Percentiles rank a stretch among this genome's conserved stretches.
Evolutionary conservation across 2,797 vertebrate species (phyloP).

Genomic region (Macropodus opercularis): DNA sequence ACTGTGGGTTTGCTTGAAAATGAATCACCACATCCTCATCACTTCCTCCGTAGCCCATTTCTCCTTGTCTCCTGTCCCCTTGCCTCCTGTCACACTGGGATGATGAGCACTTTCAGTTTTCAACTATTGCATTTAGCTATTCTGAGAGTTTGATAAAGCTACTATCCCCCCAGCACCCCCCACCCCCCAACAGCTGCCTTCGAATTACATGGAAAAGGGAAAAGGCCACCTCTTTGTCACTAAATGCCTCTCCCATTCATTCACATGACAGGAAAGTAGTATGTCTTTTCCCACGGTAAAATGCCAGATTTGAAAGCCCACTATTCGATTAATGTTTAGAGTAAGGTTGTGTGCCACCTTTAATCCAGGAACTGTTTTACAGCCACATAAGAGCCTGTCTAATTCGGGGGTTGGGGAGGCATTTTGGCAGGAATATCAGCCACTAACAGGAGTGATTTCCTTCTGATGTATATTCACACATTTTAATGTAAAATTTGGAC

Average conservation of each 20-base stretch:
- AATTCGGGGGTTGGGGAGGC: constrained; percentile 58
- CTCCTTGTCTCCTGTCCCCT: constrained; percentile 14
- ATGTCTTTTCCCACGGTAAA: constrained; percentile 76
- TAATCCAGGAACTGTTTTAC: constrained; percentile 73
- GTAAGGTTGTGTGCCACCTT: constrained; percentile 70
- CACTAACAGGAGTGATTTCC: constrained; percentile 13
- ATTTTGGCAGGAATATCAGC: constrained; percentile 38
- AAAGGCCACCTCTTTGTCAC: constrained; percentile 80
- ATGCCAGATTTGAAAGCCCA: constrained; percentile 83
- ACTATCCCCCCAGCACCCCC: too few species aligned
- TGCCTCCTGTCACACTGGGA: constrained; percentile 26
- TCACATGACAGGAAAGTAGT: constrained; percentile 77
- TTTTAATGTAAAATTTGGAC: background rate
- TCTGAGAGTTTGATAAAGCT: constrained; percentile 71
- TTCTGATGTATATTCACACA: constrained; percentile 1
- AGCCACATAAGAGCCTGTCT: constrained; percentile 72
- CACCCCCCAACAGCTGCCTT: constrained; percentile 15
- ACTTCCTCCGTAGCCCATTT: too few species aligned
- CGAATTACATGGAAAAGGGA: constrained; percentile 66
- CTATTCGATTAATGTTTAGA: constrained; percentile 83
- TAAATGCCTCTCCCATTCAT: constrained; percentile 80
- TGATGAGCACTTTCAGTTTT: constrained; percentile 61
- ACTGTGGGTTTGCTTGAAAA: background rate
- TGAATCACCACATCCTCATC: background rate
- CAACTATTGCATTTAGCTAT: constrained; percentile 58